phyloP scores from a whole-genome alignment of 2,888 invertebrate species.

The Parasteatoda lunata region DNA sequence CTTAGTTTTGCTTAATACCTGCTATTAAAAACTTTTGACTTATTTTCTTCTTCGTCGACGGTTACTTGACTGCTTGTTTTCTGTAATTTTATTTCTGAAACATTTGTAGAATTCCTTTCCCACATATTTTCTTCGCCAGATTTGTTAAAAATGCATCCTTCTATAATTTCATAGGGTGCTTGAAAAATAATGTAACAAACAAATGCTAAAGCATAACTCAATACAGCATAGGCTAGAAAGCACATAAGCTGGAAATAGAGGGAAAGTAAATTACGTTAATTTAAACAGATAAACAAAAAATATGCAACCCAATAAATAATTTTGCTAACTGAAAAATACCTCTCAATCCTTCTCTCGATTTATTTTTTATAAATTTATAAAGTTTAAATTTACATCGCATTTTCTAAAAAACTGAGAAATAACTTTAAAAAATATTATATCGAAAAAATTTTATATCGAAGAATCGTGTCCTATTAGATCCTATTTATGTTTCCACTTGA shows the following conservation, averaged over 20 bases:
- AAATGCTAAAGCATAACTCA: constrained; percentile 53
- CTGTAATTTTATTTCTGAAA: constrained; percentile 19
- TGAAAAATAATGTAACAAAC: constrained; percentile 59
- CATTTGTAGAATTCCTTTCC: constrained; percentile 9
- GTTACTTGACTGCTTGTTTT: not conserved
- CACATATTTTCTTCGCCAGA: constrained; percentile 13
- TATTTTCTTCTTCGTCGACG: constrained; percentile 8
- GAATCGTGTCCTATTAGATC: no score
- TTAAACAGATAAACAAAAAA: no score
- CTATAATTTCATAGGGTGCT: constrained; percentile 38
- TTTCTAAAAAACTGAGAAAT: no score
- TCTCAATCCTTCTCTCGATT: no score
- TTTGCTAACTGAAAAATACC: no score
- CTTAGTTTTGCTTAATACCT: not conserved
- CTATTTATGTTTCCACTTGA: no score
- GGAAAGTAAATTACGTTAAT: not conserved
- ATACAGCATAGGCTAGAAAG: constrained; percentile 53
- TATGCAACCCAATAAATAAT: no score
- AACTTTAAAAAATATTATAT: no score
- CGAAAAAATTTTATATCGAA: no score
- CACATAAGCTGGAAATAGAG: constrained; percentile 50
- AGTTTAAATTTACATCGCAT: no score
- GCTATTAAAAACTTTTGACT: constrained; percentile 32
- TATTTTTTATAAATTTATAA: no score
- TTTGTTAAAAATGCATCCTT: constrained; percentile 27